These are phyloP conservation scores for Catharus ustulatus DNA, from an alignment of 2,797 vertebrate species.

Conservation along the genomic window DNA sequence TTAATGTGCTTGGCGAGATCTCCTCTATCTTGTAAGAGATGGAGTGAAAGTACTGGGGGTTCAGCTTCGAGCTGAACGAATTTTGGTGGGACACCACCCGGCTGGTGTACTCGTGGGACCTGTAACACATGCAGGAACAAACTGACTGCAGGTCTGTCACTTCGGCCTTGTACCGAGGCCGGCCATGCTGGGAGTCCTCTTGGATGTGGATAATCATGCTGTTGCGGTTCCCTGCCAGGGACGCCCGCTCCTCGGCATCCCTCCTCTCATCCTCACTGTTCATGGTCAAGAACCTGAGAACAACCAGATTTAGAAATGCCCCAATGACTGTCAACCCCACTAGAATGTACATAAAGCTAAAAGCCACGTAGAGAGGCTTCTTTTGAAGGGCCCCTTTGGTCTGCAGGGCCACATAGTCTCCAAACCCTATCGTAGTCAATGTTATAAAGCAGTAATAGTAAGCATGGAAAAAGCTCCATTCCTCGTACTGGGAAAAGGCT, in stretches of 20 bases:
- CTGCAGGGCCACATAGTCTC: conserved; percentile 98
- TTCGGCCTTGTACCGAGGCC: conserved; percentile 81
- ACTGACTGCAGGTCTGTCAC: conserved; percentile 91
- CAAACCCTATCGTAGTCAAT: conserved; percentile 97
- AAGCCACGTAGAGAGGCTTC: conserved; percentile 97
- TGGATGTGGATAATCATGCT: conserved; percentile 90
- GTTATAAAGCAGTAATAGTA: conserved; percentile 99
- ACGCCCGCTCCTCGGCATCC: conserved; percentile 90
- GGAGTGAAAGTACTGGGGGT: conserved; percentile 93
- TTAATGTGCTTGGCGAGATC: conserved; percentile 95
- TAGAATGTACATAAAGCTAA: conserved; percentile 99
- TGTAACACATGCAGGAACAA: conserved; percentile 95
- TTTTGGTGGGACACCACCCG: conserved; percentile 88
- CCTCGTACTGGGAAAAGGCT: conserved; percentile 97
- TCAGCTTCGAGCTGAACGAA: conserved; percentile 91
- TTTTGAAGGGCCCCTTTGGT: conserved; percentile 95
- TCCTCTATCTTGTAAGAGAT: conserved; percentile 96
- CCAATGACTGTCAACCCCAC: conserved; percentile 98
- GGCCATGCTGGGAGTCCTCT: conserved; percentile 83
- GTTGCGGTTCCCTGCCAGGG: conserved; percentile 87
- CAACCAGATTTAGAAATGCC: conserved; percentile 98
- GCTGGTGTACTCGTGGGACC: conserved; percentile 88
- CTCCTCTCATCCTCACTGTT: conserved; percentile 96
- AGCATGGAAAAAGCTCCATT: conserved; percentile 99
- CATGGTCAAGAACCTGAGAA: conserved; percentile 98